Base-by-base conservation (phyloP, 2,888 invertebrate genomes). In the Venusia cambrica region DNA sequence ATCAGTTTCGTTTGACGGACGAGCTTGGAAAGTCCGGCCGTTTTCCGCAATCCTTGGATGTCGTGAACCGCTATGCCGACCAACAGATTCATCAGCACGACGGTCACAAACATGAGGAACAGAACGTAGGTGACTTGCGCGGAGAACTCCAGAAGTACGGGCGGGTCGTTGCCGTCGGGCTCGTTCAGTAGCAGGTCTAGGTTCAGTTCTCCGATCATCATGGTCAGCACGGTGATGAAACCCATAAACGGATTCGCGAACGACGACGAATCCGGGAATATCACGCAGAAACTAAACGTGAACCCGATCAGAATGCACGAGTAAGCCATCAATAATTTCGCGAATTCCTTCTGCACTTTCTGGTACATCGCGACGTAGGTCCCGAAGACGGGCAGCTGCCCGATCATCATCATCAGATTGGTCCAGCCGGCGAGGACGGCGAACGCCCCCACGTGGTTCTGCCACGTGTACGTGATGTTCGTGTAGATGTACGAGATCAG, bases 361-460 rank as follows among this genome's bases (percentile, higher is more conserved):
- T 95, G 95, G 55, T 95, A 95, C 96, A 96, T 96, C 0, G 96
- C 96, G 2, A 96, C 95, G 62, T 96, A 96, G 0, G 95, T 93
- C 7, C 96, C 96, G 62, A 96, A 94, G 27, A 95, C 91, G 0
- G 96, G 96, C 17, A 96, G 79, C 57, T 96, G 94, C 0, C 96
- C 96, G 36, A 96, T 93, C 94, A 95, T 95, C 68, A 95, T 84
- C 94, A 96, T 95, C n/a, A 95, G 83, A 72, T 96, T 95, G 2
- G 94, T 94, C 96, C 96, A 96, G 2, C 94, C 95, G 19, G 94
- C 91, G 2, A 96, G 88, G 0, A 95, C 94, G 0, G 95, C 94
- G 61, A 95, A 94, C 0, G 95, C 95, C 0, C 95, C 95, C 9
- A 96, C 91, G 63, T 95, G 95, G 62, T 94, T 95, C 65, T 95